Evolutionary conservation across 2,113 vertebrate species (phyloP).

Genomic region (Vanacampus margaritifer): DNA sequence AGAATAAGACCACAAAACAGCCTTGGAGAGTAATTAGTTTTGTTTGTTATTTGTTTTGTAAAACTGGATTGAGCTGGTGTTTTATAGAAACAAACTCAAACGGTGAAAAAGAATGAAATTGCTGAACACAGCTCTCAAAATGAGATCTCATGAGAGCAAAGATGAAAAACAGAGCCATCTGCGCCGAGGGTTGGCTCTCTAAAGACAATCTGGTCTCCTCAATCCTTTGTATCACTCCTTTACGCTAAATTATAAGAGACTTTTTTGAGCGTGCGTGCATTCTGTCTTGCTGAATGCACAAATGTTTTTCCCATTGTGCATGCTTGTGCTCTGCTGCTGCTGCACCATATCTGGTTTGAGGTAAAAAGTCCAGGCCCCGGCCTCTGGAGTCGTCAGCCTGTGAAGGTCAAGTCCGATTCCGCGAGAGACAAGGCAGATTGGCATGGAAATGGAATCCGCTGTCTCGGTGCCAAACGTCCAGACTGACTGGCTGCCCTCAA

Average conservation of each 20-base stretch:
- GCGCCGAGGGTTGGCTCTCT: slow-evolving; percentile 66
- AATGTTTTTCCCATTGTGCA: slow-evolving; percentile 43
- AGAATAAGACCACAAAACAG: slow-evolving; percentile 22
- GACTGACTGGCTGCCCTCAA: slow-evolving; percentile 70
- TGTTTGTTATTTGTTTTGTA: slow-evolving; percentile 65
- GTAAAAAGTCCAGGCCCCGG: slow-evolving; percentile 53
- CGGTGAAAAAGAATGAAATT: slow-evolving; percentile 47
- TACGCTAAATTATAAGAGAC: slow-evolving; percentile 61
- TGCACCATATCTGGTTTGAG: slow-evolving; percentile 50
- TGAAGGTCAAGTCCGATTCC: slow-evolving; percentile 74
- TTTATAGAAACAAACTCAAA: slow-evolving; percentile 64
- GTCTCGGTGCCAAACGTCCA: slow-evolving; percentile 70
- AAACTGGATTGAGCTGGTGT: slow-evolving; percentile 58
- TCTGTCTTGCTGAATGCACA: slow-evolving; percentile 21
- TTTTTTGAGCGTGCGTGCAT: slow-evolving; percentile 15
- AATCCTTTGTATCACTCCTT: slow-evolving; percentile 64
- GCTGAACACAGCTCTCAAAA: slow-evolving; percentile 61
- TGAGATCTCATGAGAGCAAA: slow-evolving; percentile 65
- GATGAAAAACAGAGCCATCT: slow-evolving; percentile 74
- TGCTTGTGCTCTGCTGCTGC: slow-evolving; percentile 9
- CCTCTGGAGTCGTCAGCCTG: slow-evolving; percentile 68
- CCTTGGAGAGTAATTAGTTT: slow-evolving; percentile 56
- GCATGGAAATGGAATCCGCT: slow-evolving; percentile 74
- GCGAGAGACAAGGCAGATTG: slow-evolving; percentile 72
- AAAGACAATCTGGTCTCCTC: slow-evolving; percentile 65